Evolutionary conservation across 53 echinoderm and acorn worm genomes (phyloP).

Genomic region (Paracentrotus lividus): DNA sequence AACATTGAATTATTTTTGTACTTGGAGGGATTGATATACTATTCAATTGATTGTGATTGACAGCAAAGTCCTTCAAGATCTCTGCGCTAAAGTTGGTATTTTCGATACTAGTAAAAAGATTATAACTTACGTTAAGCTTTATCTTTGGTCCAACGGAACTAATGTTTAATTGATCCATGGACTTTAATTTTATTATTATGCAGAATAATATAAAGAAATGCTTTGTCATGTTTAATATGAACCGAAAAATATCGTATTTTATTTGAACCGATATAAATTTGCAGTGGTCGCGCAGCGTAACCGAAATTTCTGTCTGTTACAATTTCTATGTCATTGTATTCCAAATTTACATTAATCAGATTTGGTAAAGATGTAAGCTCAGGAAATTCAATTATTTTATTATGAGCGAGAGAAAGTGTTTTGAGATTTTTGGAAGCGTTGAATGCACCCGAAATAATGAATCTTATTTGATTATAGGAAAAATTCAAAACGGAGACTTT

Average conservation of each 20-base stretch:
- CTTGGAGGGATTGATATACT: not conserved
- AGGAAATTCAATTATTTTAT: not conserved
- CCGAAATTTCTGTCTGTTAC: not conserved
- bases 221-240: not conserved
- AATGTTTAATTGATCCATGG: conserved; percentile 1
- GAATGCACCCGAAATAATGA: not conserved
- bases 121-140: not conserved
- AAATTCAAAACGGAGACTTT: too few relatives aligned
- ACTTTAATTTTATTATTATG: not conserved
- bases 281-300: not conserved
- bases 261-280: not conserved
- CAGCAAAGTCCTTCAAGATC: not conserved
- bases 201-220: not conserved
- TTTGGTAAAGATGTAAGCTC: not conserved
- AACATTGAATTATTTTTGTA: not conserved
- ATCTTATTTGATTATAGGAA: too few relatives aligned
- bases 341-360: not conserved
- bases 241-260: not conserved
- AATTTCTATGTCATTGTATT: not conserved
- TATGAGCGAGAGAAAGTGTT: not conserved
- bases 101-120: not conserved
- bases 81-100: not conserved
- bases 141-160: not conserved
- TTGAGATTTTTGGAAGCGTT: not conserved
- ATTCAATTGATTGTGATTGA: not conserved